These are phyloP conservation scores for Pogonomyrmex barbatus DNA, from an alignment of 1,140 invertebrate species.

Conservation along the genomic window DNA sequence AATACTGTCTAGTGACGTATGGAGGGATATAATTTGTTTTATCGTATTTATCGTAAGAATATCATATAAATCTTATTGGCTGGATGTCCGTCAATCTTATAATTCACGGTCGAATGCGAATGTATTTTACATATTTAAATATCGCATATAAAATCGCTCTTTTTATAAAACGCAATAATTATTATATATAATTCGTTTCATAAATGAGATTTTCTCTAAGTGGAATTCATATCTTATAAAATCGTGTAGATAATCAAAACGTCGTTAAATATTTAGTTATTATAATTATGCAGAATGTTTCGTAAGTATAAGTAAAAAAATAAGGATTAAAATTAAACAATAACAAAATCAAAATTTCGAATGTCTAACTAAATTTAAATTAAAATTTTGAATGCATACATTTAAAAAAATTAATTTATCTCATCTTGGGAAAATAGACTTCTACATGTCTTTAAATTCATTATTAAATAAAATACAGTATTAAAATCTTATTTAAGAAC, in stretches of 20 bases:
- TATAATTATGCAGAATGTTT: slow-evolving; percentile 51
- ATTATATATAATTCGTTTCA: slow-evolving; percentile 38
- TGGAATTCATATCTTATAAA: slow-evolving; percentile 58
- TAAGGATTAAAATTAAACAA: not conserved
- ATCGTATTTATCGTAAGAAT: slow-evolving; percentile 39
- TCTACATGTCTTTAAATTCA: not conserved
- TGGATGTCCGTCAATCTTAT: slow-evolving; percentile 1
- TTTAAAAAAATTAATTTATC: not conserved
- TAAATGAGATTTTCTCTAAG: slow-evolving; percentile 47
- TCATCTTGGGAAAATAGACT: not conserved
- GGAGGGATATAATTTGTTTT: slow-evolving; percentile 38
- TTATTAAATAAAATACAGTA: not conserved
- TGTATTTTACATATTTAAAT: slow-evolving; percentile 26
- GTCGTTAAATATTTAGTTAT: slow-evolving; percentile 28
- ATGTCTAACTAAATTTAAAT: not conserved
- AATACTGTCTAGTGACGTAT: slow-evolving; percentile 27
- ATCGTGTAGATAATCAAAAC: slow-evolving; percentile 34
- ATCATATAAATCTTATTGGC: slow-evolving; percentile 51
- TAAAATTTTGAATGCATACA: not conserved
- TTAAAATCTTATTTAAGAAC: slow-evolving; percentile 17
- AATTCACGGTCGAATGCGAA: slow-evolving; percentile 20
- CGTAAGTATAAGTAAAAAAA: slow-evolving; percentile 4
- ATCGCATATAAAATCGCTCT: slow-evolving; percentile 36
- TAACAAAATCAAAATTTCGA: not conserved
- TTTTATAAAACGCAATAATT: slow-evolving; percentile 55